Base-by-base conservation (phyloP, 2,797 vertebrate species). In the Hozukius guyotensis region DNA sequence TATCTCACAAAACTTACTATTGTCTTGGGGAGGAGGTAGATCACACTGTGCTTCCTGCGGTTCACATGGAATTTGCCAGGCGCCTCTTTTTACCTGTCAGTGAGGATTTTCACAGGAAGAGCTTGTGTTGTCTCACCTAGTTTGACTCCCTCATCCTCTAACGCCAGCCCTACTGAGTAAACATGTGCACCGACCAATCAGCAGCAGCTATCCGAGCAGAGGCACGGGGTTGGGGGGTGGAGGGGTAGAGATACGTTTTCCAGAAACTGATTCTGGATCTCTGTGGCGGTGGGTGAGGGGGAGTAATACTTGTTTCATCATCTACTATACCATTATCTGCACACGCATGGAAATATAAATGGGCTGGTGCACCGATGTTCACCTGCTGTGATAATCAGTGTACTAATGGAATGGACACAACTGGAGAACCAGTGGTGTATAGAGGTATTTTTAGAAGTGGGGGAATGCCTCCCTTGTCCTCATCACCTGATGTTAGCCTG, bases 31-130 rank as follows among this genome's bases (percentile, higher is more conserved):
- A 66, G 36, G 49, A 6, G 61, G 70, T 27, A 69, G 34, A 74
- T 70, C 29, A 65, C 56, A 66, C 34, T 11, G 53, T 2, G 70
- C 72, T 79, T 88, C 81, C 63, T 67, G 72, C 34, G 32, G 63
- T 72, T 88, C 78, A 53, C 75, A 12, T 84, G 72, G 64, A 67
- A 49, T 53, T 55, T 82, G 66, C 72, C 62, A 86, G 56, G 38
- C 22, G 11, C 63, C 46, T 67, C 24, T 82, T 80, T 89, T 84
- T 76, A 82, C 66, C 75, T 84, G 82, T 78, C 69, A 56, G 52
- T 46, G 75, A 73, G 31, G 67, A 70, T 88, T 88, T 89, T 89
- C 78, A 87, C 82, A 71, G 66, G 80, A 87, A 83, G 61, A 16
- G 31, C 70, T 64, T 61, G 61, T 61, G 77, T 84, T 80, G 62